Base-by-base conservation (phyloP, 2,888 invertebrate species). In the Lucinisca nassula region DNA sequence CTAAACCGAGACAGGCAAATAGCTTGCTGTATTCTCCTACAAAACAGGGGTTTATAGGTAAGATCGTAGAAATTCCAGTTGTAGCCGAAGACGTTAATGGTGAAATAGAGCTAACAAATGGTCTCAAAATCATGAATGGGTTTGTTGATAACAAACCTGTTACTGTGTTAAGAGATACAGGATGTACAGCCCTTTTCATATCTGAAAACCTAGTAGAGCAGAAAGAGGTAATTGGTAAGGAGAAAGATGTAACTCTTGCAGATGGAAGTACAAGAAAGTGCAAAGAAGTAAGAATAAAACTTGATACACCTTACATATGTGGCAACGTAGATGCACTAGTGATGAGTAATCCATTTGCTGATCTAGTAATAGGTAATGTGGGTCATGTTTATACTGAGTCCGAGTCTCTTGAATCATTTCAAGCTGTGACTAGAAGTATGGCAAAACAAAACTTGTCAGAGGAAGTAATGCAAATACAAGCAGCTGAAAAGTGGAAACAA, bases 361-460 rank as follows among this genome's bases (percentile, higher is more conserved):
- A 61, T 61, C 24, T 61, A 8, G 61, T 61, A 17, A 61, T 61
- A 17, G 61, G 61, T 10, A 61, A 61, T n/a, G 27, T 61, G 21
- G 61, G 61, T 61, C 10, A 61, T n/a, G 27, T 27, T 14, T 61
- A 61, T n/a, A n/a, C 10, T 14, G 10, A 27, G 21, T 8, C 10
- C 27, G 61, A 14, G 27, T 8, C 21, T 24, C 21, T 8, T 14
- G 24, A 61, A 27, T 61, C 61, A 61, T 61, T 61, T 61, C 61
- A 61, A 27, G 61, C 61, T 24, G n/a, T 61, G 61, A 61, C 61
- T 24, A 61, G 61, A 61, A 61, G 61, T 61, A 61, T 61, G 61
- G 10, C 24, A 61, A n/a, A 61, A n/a, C 10, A 61, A 17, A n/a
- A n/a, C 27, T 10, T 14, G 14, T 17, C 14, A 10, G 24, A 61